Conservation (phyloP, 2,113 vertebrate species). For the Entelurus aequoreus region DNA sequence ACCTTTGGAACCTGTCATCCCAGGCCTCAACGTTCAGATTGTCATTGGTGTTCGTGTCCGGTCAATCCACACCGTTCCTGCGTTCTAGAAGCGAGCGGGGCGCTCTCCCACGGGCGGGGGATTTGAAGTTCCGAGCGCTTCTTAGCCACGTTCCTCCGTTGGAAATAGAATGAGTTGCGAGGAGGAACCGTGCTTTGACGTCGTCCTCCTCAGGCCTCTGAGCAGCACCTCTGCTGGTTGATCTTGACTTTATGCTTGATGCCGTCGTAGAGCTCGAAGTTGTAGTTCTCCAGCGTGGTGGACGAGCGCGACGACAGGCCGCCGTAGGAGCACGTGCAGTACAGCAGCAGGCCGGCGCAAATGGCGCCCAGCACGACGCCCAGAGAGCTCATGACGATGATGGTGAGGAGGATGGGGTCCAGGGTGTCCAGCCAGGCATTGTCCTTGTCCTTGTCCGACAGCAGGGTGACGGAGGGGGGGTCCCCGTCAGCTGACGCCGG, state of each 20-base stretch:
- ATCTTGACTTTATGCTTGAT: constrained; percentile 99
- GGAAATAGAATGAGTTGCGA: constrained; percentile 13
- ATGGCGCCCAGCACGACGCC: constrained; percentile 90
- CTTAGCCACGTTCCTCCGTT: constrained; percentile 30
- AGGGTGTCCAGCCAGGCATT: constrained; percentile 92
- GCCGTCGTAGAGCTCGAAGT: constrained; percentile 94
- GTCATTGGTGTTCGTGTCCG: constrained; percentile 32
- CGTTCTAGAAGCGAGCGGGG: constrained; percentile 59
- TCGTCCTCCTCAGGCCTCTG: constrained; percentile 79
- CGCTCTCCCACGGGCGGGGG: constrained; percentile 62
- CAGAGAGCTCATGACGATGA: constrained; percentile 97
- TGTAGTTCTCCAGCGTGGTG: constrained; percentile 97
- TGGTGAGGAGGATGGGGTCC: constrained; percentile 97
- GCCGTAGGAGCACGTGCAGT: constrained; percentile 92
- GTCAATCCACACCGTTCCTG: constrained; percentile 58
- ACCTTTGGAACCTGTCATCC: constrained; percentile 21
- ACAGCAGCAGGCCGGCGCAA: constrained; percentile 89
- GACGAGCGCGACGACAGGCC: constrained; percentile 91
- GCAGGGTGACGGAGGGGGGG: constrained; percentile 70
- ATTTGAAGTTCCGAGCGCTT: constrained; percentile 35
- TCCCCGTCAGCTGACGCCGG: constrained; percentile 59
- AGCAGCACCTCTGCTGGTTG: constrained; percentile 97
- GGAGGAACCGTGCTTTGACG: not conserved
- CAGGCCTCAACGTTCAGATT: constrained; percentile 47
- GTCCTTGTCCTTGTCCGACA: constrained; percentile 81